A percentile compares a stretch with the other conserved stretches of the same genome.
Evolutionary conservation across 2,797 vertebrate genomes (phyloP).

Genomic region (Tamandua tetradactyla): DNA sequence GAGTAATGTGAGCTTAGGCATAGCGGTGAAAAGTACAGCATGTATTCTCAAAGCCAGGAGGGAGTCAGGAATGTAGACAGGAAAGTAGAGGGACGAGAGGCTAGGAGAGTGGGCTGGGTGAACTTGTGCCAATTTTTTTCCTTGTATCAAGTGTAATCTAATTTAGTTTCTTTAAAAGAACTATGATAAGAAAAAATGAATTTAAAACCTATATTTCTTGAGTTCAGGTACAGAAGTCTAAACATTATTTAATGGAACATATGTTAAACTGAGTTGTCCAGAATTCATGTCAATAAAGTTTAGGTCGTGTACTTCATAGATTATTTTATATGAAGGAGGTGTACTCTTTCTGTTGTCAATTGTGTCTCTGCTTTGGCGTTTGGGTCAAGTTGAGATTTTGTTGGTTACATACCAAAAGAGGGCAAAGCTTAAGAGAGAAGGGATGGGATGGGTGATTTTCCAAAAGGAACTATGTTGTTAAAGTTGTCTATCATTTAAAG

Average conservation of each 20-base stretch:
- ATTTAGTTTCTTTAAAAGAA: background rate
- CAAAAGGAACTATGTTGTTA: background rate
- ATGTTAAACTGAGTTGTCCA: background rate
- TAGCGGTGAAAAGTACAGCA: background rate
- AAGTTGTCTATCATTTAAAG: background rate
- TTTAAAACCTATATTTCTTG: background rate
- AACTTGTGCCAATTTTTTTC: background rate
- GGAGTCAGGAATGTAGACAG: no score
- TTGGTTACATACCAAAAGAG: background rate
- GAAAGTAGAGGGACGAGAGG: background rate
- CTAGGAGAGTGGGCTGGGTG: background rate
- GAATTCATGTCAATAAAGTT: background rate
- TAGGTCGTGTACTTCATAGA: background rate
- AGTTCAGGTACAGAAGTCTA: background rate
- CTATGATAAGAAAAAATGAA: background rate
- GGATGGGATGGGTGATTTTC: background rate
- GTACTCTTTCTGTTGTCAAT: background rate
- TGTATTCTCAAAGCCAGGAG: rapidly evolving
- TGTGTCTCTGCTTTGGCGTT: background rate
- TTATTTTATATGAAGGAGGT: background rate
- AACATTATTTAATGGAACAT: background rate
- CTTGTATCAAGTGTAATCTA: background rate
- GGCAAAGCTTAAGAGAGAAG: background rate
- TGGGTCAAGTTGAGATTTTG: background rate
- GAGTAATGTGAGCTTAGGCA: background rate